Conservation (phyloP, 2,113 vertebrate genomes). For the Protomyctophum bolini region DNA sequence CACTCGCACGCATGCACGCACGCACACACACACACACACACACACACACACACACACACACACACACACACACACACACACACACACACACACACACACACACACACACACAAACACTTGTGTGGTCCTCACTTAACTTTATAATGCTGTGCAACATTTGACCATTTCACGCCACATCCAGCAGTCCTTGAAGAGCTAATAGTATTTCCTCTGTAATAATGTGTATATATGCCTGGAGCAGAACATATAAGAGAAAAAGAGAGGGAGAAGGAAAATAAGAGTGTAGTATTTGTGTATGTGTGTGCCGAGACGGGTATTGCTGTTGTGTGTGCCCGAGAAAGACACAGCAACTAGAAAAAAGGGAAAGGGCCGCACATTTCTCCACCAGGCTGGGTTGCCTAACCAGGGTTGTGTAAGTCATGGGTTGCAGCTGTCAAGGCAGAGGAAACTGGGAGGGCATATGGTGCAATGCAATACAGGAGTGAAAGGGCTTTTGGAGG, state of each 20-base stretch:
- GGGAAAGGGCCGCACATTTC: slow-evolving; percentile 16
- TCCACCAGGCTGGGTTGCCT: no score
- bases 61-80: no score
- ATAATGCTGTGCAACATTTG: slow-evolving; percentile 50
- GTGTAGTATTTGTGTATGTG: background rate
- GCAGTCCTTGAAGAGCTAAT: slow-evolving; percentile 65
- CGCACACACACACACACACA: background rate
- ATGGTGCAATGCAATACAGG: no score
- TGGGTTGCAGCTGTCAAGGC: no score
- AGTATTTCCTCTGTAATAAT: slow-evolving; percentile 68
- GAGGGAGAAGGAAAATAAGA: slow-evolving; percentile 1
- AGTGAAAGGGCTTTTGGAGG: no score
- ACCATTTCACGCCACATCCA: slow-evolving; percentile 68
- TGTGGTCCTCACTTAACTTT: slow-evolving; percentile 62
- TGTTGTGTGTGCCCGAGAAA: background rate
- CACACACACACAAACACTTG: background rate
- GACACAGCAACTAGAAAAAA: slow-evolving; percentile 28
- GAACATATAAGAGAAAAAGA: slow-evolving; percentile 14
- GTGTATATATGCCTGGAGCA: slow-evolving; percentile 13
- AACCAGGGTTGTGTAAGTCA: no score
- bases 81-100: no score
- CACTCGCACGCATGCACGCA: background rate
- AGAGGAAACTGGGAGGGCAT: no score
- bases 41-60: no score
- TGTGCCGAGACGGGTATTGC: background rate